These are phyloP conservation scores for Condylura cristata DNA, from an alignment of 2,113 vertebrate species.

Conservation along the genomic window DNA sequence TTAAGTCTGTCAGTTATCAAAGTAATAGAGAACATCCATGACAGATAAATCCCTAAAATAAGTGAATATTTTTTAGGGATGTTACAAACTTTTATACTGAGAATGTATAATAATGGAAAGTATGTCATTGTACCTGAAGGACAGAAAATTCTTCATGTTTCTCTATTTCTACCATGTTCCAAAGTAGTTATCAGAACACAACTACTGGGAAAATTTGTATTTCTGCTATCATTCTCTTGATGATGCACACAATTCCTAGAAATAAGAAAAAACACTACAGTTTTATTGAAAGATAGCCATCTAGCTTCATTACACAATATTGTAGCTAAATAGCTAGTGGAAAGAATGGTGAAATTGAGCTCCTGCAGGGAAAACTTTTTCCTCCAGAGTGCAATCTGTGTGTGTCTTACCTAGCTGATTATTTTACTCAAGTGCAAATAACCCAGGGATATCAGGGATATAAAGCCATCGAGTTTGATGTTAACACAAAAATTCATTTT, in stretches of 20 bases:
- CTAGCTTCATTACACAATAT: not conserved
- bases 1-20: not conserved
- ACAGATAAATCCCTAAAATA: not conserved
- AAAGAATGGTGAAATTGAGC: not conserved
- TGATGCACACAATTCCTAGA: conserved; percentile 21
- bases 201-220: not conserved
- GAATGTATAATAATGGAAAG: conserved; percentile 8
- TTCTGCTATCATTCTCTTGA: not conserved
- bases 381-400: not conserved
- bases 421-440: not conserved
- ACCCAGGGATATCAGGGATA: accelerated
- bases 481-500: conserved; percentile 22
- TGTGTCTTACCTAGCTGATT: not conserved
- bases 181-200: not conserved
- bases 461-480: not conserved
- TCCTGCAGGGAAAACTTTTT: not conserved
- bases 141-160: not conserved
- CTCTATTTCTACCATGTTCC: not conserved
- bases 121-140: not conserved
- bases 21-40: not conserved
- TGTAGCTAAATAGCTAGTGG: not conserved
- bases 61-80: not conserved
- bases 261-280: not conserved
- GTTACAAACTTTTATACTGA: not conserved
- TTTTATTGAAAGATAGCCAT: not conserved